These are phyloP conservation scores for Drosophila neotestacea DNA, from an alignment of 2,888 invertebrate genomes.

Conservation along the genomic window DNA sequence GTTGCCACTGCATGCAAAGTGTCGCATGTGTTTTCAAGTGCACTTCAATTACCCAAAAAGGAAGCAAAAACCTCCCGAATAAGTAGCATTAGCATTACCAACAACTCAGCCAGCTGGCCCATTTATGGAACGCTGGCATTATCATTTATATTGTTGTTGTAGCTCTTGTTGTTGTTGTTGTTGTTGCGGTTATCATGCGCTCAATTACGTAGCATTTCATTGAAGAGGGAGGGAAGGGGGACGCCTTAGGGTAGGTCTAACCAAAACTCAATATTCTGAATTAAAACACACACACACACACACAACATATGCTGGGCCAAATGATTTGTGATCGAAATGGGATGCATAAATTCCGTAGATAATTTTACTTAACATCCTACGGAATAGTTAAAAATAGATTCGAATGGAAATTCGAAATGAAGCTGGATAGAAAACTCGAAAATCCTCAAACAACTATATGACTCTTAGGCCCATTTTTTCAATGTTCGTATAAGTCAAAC, in stretches of 20 bases:
- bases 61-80: conserved; percentile 16
- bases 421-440: neutral
- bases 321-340: conserved; percentile 25
- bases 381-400: neutral
- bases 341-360: conserved; percentile 1
- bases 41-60: conserved; percentile 71
- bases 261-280: neutral
- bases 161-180: conserved; percentile 5
- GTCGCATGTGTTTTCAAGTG: conserved; percentile 82
- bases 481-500: no score
- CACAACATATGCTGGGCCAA: conserved; percentile 23
- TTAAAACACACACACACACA: conserved; percentile 2
- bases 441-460: neutral
- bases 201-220: conserved; percentile 56
- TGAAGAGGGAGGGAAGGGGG: conserved; percentile 1
- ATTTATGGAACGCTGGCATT: conserved; percentile 26
- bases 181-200: conserved; percentile 62
- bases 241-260: conserved; percentile 51
- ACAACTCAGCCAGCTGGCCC: conserved; percentile 44
- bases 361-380: no score
- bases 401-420: no score
- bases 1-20: conserved; percentile 51
- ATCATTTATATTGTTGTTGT: conserved; percentile 30
- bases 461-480: no score
- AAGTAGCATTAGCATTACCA: conserved; percentile 6